Conservation (phyloP, 2,888 invertebrate species). For the Hypena proboscidalis region DNA sequence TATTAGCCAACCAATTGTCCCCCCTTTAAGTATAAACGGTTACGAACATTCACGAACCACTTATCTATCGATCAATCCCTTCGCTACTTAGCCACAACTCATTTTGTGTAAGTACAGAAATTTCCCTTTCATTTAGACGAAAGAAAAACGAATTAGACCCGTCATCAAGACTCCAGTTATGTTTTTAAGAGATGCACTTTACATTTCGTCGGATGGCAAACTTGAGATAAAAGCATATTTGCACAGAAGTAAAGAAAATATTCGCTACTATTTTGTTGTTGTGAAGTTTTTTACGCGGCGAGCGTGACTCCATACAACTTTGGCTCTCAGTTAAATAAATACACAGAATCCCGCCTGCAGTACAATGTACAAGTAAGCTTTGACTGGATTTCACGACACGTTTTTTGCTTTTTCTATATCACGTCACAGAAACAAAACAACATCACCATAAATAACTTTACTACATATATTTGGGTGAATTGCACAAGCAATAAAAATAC, state of each 20-base stretch:
- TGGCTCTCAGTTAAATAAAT: slow-evolving; percentile 48
- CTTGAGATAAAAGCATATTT: background rate
- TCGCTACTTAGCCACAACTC: no score
- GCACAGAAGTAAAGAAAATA: background rate
- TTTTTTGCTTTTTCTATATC: slow-evolving; percentile 34
- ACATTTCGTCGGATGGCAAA: background rate
- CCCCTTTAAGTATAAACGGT: no score
- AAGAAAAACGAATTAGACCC: no score
- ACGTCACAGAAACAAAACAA: slow-evolving; percentile 40
- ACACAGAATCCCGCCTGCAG: slow-evolving; percentile 47
- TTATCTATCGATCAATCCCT: no score
- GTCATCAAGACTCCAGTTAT: no score
- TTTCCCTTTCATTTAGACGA: no score
- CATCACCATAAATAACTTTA: slow-evolving; percentile 38
- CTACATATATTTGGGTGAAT: slow-evolving; percentile 31
- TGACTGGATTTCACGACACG: slow-evolving; percentile 41
- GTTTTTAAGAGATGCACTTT: slow-evolving; percentile 1
- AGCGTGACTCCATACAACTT: slow-evolving; percentile 37
- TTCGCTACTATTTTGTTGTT: slow-evolving; percentile 8
- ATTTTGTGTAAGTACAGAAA: no score
- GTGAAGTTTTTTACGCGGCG: slow-evolving; percentile 7
- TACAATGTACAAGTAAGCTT: slow-evolving; percentile 50
- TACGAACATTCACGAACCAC: no score
- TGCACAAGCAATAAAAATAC: no score
- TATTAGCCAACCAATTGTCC: no score